A percentile compares a stretch with the other conserved stretches of the same genome.
These are phyloP conservation scores for Atethmia centrago DNA, from an alignment of 2,888 invertebrate species.

Conservation along the genomic window DNA sequence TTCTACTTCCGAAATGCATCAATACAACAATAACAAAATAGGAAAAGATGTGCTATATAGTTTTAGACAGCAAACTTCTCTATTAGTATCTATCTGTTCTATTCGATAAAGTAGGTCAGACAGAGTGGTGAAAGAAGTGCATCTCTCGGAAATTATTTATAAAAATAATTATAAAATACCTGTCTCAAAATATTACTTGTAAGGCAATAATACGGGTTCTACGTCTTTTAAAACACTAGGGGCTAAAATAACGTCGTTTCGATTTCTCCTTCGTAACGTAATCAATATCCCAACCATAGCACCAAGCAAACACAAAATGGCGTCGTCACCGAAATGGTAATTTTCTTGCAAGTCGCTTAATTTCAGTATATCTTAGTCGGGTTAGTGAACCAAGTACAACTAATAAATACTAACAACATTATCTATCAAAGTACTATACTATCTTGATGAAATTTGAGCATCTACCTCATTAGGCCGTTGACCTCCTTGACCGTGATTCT, in stretches of 20 bases:
- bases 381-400: background rate
- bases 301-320: slow-evolving; percentile 60
- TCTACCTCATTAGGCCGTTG: slow-evolving; percentile 86
- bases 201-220: background rate
- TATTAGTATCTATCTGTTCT: background rate
- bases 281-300: slow-evolving; percentile 43
- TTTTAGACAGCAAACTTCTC: background rate
- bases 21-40: too few species aligned
- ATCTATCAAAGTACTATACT: background rate
- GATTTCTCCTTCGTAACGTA: slow-evolving; percentile 3
- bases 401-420: background rate
- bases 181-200: background rate
- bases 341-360: background rate
- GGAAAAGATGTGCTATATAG: too few species aligned
- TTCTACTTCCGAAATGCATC: slow-evolving; percentile 6
- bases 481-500: slow-evolving; percentile 83
- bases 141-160: background rate
- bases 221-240: background rate
- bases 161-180: background rate
- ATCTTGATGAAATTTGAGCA: slow-evolving; percentile 22
- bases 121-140: background rate
- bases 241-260: background rate
- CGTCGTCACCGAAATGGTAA: slow-evolving; percentile 37
- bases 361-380: background rate
- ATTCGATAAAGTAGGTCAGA: slow-evolving; percentile 29